Evolutionary conservation across 2,797 vertebrate species (phyloP).

Genomic region (Myotis findleyi): DNA sequence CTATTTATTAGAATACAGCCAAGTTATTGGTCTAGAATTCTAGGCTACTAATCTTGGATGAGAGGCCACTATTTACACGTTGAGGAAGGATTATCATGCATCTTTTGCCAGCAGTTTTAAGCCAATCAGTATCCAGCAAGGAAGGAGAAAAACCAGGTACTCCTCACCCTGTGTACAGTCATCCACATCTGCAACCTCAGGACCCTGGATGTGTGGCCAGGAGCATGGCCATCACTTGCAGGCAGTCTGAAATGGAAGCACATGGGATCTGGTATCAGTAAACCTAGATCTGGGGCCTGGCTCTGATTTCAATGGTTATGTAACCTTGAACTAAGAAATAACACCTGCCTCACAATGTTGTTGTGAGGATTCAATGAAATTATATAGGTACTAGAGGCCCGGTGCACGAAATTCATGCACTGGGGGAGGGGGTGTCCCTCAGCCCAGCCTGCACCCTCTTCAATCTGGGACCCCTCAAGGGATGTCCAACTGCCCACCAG

Average conservation of each 20-base stretch:
- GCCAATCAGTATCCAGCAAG: neutral
- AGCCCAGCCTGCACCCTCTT: too few relatives aligned
- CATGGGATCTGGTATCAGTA: neutral
- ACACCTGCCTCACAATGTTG: neutral
- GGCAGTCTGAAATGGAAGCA: neutral
- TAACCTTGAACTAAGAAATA: neutral
- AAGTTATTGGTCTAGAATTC: conserved; percentile 27
- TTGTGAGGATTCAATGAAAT: neutral
- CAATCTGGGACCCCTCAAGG: too few relatives aligned
- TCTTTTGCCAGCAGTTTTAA: neutral
- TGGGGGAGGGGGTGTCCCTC: too few relatives aligned
- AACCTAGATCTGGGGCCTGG: neutral
- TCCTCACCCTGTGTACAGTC: neutral
- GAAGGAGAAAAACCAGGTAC: neutral
- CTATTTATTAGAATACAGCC: conserved; percentile 20
- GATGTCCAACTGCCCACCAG: too few relatives aligned
- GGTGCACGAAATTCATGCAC: too few relatives aligned
- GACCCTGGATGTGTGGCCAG: neutral
- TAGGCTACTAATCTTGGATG: neutral
- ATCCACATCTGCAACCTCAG: neutral
- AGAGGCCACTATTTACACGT: neutral
- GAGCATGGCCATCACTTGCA: neutral
- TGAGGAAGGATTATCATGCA: neutral
- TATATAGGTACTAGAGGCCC: neutral
- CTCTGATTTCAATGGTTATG: neutral